Percentiles rank a stretch among this genome's conserved stretches.
Conservation (phyloP, 2,888 invertebrate genomes). For the Phaonia tiefii region DNA sequence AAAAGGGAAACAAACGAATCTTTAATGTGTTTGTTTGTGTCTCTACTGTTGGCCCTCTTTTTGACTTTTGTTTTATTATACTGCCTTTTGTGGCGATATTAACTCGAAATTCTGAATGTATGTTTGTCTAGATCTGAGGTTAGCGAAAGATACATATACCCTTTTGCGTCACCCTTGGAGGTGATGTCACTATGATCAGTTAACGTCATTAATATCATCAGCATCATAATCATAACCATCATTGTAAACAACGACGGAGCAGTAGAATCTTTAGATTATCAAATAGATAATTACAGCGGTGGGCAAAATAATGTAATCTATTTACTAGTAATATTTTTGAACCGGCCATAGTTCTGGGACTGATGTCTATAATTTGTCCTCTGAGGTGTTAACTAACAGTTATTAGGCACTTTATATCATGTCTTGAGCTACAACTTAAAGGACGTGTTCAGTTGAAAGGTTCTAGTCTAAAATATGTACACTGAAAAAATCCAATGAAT, state of each 20-base stretch:
- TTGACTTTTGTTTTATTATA: slow-evolving; percentile 5
- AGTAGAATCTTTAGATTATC: slow-evolving; percentile 52
- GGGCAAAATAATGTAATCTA: too few relatives aligned
- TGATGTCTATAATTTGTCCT: too few relatives aligned
- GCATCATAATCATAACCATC: slow-evolving; percentile 41
- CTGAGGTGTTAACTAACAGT: too few relatives aligned
- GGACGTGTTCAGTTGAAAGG: too few relatives aligned
- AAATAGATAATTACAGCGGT: background rate
- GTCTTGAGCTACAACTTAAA: too few relatives aligned
- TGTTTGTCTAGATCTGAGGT: slow-evolving; percentile 50
- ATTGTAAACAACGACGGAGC: slow-evolving; percentile 4
- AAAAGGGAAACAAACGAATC: slow-evolving; percentile 28
- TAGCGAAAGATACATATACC: slow-evolving; percentile 31
- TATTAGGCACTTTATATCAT: too few relatives aligned
- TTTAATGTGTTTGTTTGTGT: too few relatives aligned
- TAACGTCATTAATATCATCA: slow-evolving; percentile 46
- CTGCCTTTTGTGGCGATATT: slow-evolving; percentile 1
- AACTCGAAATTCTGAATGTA: slow-evolving; percentile 46
- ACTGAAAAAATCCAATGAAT: too few relatives aligned
- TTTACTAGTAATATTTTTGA: too few relatives aligned
- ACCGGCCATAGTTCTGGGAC: too few relatives aligned
- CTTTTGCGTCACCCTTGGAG: slow-evolving; percentile 31
- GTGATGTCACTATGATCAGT: slow-evolving; percentile 46
- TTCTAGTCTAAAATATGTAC: too few relatives aligned
- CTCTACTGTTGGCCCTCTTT: slow-evolving; percentile 38